A percentile compares a stretch with the other conserved stretches of the same genome.
Conservation (phyloP, 2,888 invertebrate genomes). For the Volucella bombylans region DNA sequence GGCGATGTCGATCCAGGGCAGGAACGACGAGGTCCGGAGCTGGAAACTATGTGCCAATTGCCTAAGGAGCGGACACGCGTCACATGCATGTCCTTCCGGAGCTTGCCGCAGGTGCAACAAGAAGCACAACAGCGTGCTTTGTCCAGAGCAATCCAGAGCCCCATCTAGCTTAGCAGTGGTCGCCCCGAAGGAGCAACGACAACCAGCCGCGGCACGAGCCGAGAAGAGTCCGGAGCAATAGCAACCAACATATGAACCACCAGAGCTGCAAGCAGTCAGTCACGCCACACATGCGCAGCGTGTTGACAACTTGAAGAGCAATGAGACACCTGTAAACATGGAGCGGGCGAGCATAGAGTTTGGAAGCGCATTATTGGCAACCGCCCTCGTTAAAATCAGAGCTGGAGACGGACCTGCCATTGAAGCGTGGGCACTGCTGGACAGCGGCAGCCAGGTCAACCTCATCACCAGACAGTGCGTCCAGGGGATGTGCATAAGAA, state of each 20-base stretch:
- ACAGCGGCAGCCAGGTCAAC: slow-evolving; percentile 18
- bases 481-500: neutral
- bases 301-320: neutral
- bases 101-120: slow-evolving; percentile 5
- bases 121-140: slow-evolving; percentile 21
- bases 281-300: no score
- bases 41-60: slow-evolving; percentile 17
- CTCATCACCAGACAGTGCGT: slow-evolving; percentile 4
- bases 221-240: no score
- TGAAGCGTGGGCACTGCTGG: slow-evolving; percentile 4
- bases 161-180: neutral
- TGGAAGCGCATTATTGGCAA: slow-evolving; percentile 9
- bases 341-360: neutral
- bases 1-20: neutral
- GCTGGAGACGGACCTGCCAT: neutral
- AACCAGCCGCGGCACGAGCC: no score
- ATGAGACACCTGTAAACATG: no score
- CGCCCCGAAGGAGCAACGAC: no score
- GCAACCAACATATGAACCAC: neutral
- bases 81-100: neutral
- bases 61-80: neutral
- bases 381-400: neutral
- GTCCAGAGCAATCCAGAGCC: neutral
- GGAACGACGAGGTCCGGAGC: neutral
- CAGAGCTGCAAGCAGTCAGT: neutral